Evolutionary conservation across 1,140 invertebrate genomes (phyloP).

Genomic region (Formica exsecta): DNA sequence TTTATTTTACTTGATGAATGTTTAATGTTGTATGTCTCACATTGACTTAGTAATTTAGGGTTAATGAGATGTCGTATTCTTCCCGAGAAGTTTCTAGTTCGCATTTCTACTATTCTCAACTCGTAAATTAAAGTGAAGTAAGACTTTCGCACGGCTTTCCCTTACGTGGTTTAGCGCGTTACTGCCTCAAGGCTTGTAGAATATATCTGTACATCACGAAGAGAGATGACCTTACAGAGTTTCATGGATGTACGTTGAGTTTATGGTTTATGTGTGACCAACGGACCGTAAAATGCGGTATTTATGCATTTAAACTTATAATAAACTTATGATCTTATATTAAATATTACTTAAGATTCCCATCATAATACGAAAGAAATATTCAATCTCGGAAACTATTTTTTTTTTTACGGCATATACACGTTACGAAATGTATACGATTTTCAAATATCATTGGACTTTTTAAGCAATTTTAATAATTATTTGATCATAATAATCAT

Average conservation of each 20-base stretch:
- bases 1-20: neutral
- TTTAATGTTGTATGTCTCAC: constrained; percentile 32
- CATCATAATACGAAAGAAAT: neutral
- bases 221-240: constrained; percentile 28
- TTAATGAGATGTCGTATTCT: constrained; percentile 60
- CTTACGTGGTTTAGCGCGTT: constrained; percentile 51
- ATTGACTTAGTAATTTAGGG: constrained; percentile 48
- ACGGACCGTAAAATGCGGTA: neutral
- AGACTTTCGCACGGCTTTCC: constrained; percentile 58
- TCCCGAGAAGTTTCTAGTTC: constrained; percentile 46
- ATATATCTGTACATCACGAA: constrained; percentile 44
- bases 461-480: neutral
- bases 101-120: constrained; percentile 29
- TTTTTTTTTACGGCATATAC: constrained; percentile 1
- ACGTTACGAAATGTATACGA: neutral
- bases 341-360: neutral
- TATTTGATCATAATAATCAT: neutral
- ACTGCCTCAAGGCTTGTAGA: constrained; percentile 21
- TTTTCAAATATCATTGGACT: neutral
- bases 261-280: constrained; percentile 8
- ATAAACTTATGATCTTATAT: neutral
- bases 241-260: constrained; percentile 14
- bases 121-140: constrained; percentile 63
- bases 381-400: neutral
- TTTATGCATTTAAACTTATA: neutral